phyloP scores from a whole-genome alignment of 2,888 invertebrate genomes.

The Brachypalpus laphriformis region DNA sequence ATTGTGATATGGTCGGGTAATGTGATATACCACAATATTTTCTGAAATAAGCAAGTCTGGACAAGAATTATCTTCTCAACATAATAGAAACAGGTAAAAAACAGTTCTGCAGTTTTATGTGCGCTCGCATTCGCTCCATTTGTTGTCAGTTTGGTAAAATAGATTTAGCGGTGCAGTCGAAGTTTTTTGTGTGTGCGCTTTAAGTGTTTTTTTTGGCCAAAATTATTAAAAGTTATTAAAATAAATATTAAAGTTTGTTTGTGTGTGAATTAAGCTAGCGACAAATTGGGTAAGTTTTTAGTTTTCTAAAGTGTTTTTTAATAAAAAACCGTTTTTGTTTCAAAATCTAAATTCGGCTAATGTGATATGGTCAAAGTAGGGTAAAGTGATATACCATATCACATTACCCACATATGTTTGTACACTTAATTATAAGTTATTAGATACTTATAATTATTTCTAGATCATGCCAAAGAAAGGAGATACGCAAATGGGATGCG shows the following conservation, averaged over 20 bases:
- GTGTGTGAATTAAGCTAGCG: neutral
- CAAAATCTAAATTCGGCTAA: neutral
- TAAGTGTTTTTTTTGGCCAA: neutral
- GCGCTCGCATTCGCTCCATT: neutral
- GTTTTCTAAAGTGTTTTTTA: neutral
- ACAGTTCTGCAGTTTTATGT: neutral
- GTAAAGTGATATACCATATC: neutral
- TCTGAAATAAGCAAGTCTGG: too few species aligned
- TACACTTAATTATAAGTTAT: neutral
- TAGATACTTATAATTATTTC: conserved; percentile 1
- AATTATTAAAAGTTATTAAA: neutral
- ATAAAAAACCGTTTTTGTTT: neutral
- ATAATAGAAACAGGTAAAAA: too few species aligned
- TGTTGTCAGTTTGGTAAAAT: neutral
- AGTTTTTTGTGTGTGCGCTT: neutral
- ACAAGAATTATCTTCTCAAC: too few species aligned
- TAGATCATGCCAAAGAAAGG: conserved; percentile 11
- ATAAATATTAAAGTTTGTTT: neutral
- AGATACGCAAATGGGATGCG: neutral
- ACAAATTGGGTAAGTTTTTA: conserved; percentile 2
- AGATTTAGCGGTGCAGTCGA: neutral
- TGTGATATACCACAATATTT: too few species aligned
- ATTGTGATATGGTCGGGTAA: too few species aligned
- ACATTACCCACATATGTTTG: neutral
- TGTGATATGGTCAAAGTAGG: neutral